Base-by-base conservation (phyloP, 2,113 vertebrate genomes). In the Phodopus roborovskii region DNA sequence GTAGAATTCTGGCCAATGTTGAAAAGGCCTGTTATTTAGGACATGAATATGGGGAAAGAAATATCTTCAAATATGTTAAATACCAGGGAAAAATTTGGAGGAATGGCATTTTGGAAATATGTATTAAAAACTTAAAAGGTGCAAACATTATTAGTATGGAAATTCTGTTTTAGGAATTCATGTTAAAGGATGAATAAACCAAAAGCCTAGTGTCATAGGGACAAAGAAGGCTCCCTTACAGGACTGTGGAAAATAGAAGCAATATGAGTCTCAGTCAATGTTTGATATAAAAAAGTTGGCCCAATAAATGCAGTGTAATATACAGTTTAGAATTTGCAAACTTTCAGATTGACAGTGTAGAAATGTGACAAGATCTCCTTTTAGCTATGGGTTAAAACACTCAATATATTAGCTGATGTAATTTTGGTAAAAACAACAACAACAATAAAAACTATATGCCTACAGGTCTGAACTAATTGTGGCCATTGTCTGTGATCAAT, bases 161-260 rank as follows among this genome's bases (percentile, higher is more conserved):
- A 93, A 85, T 94, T 95, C 30, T 70, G 50, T 28, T 93, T 56
- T 81, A 75, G 39, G 42, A 92, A 85, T 70, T 91, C 33, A 36
- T 60, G 28, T 19, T 85, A 79, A 45, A 68, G 9, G 20, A 6
- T 45, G 48, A 83, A 30, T 74, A 84, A 74, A 74, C 45, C 8
- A 85, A 93, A 26, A 28, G 22, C 7, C 68, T 73, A 7, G 50
- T 48, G 26, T 39, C 9, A 7, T 50, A 45, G 87, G 20, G 15
- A 66, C 20, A 50, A 95, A 82, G 20, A 74, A 88, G 60, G 7
- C 20, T n/a, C 15, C 15, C 13, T 74, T 53, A 73, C 13, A 70
- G 20, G 24, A 33, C 1, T 22, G 4, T 86, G 78, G 30, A 74
- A 70, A 45, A 39, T 53, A 45, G 68, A 33, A 81, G 60, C 92